Percentiles rank a stretch among this genome's conserved stretches.
These are phyloP conservation scores for Ophiodon elongatus DNA, from an alignment of 2,113 vertebrate species.

Conservation along the genomic window DNA sequence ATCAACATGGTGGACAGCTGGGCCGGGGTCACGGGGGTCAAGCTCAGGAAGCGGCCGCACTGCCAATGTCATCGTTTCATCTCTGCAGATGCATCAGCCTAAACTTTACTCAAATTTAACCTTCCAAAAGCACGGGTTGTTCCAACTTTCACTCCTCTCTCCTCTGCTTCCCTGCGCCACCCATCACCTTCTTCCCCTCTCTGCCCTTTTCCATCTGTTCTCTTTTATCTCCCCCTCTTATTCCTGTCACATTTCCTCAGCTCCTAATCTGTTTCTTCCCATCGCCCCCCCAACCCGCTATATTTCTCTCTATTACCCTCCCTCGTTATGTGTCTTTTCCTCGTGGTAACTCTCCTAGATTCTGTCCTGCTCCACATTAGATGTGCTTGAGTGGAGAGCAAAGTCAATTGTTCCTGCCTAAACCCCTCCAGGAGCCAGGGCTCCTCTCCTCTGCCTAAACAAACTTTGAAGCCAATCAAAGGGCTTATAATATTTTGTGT, in stretches of 20 bases:
- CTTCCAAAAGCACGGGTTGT: constrained; percentile 65
- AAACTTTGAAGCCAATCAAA: constrained; percentile 79
- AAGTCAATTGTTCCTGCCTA: constrained; percentile 67
- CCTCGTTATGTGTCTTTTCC: constrained; percentile 49
- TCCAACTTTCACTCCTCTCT: constrained; percentile 61
- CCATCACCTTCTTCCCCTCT: constrained; percentile 50
- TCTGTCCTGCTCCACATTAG: constrained; percentile 63
- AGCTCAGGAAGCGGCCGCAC: constrained; percentile 64
- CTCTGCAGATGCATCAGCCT: constrained; percentile 59
- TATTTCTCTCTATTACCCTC: constrained; percentile 55
- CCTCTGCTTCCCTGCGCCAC: constrained; percentile 27
- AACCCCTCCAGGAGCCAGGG: constrained; percentile 64
- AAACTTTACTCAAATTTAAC: constrained; percentile 69
- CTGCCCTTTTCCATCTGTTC: constrained; percentile 75
- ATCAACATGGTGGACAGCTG: constrained; percentile 74
- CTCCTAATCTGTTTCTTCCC: constrained; percentile 53
- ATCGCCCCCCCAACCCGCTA: constrained; percentile 38
- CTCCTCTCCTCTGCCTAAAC: constrained; percentile 68
- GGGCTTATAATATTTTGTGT: constrained; percentile 61
- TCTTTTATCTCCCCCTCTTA: constrained; percentile 58
- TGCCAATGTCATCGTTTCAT: constrained; percentile 77
- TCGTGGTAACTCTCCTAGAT: constrained; percentile 48
- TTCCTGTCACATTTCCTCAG: constrained; percentile 61
- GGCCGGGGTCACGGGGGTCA: constrained; percentile 63
- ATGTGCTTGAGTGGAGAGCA: constrained; percentile 70